A percentile compares a stretch with the other conserved stretches of the same genome.
Evolutionary conservation across 2,888 invertebrate genomes (phyloP).

Genomic region (Nymphalis polychloros): DNA sequence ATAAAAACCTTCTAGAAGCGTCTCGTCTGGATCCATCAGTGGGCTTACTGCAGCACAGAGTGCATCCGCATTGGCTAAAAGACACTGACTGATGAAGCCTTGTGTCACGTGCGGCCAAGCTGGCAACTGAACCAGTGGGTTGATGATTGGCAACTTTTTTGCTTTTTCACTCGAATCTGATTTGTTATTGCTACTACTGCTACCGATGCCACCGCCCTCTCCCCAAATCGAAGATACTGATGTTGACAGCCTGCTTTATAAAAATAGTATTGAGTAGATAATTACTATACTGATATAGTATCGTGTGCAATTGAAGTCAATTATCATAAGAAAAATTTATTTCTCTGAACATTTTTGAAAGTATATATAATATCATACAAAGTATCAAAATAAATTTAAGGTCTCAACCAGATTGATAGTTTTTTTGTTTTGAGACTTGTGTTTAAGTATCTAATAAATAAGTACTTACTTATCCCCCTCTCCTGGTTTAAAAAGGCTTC

Average conservation of each 20-base stretch:
- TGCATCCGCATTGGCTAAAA: slow-evolving; percentile 97
- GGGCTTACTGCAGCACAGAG: slow-evolving; percentile 98
- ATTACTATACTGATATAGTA: not conserved
- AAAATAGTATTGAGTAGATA: slow-evolving; percentile 21
- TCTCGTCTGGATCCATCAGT: slow-evolving; percentile 95
- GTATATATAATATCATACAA: too few relatives aligned
- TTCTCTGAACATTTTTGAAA: not conserved
- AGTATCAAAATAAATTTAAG: too few relatives aligned
- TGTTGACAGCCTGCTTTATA: slow-evolving; percentile 69
- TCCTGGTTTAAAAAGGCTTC: slow-evolving; percentile 90
- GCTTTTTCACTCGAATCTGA: slow-evolving; percentile 80
- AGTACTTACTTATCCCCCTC: slow-evolving; percentile 82
- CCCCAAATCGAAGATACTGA: slow-evolving; percentile 80
- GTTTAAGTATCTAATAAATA: not conserved
- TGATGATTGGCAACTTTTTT: slow-evolving; percentile 92
- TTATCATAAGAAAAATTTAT: not conserved
- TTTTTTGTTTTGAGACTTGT: too few relatives aligned
- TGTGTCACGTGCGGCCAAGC: slow-evolving; percentile 92
- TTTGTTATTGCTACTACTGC: slow-evolving; percentile 55
- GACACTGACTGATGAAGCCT: slow-evolving; percentile 96
- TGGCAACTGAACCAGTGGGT: slow-evolving; percentile 92
- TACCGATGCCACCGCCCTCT: slow-evolving; percentile 58
- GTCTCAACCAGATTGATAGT: too few relatives aligned
- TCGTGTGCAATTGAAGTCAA: not conserved
- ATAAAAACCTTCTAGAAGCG: slow-evolving; percentile 92